Evolutionary conservation across 2,888 invertebrate species (phyloP), one percentile per base, ranked within the genome.

Genomic region (Cabera pusaria): DNA sequence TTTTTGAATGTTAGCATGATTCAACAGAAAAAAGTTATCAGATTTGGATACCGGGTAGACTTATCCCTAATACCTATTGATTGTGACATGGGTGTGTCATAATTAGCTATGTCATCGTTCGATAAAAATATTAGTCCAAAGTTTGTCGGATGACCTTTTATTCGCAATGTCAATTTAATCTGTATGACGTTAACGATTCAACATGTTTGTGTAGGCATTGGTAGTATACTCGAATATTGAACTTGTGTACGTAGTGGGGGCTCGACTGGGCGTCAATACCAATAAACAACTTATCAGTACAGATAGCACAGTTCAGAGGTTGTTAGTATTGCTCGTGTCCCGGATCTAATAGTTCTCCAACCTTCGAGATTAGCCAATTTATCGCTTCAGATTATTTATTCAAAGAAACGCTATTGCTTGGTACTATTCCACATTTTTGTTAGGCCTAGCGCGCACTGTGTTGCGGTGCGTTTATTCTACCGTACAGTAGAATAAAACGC

Each of bases 391-490:
- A 22, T 22, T 16, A 16, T 2, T 12, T 27, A 19, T 44, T 44
- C 24, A 16, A 46, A 38, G 29, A 39, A 38, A 19, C 21, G 21
- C 12, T 47, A 43, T 49, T 33, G 31, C 11, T 39, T 19, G 27
- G 39, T 44, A 46, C 34, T 32, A 44, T 47, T 47, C 47, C 44
- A 47, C 18, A 22, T 23, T 31, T 46, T 38, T 18, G 24, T 33
- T 35, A 38, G 21, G 33, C 33, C 17, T n/a, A n/a, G n/a, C n/a
- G n/a, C n/a, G n/a, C n/a, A n/a, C n/a, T n/a, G n/a, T n/a, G n/a
- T n/a, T n/a, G n/a, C n/a, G n/a, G n/a, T n/a, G n/a, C n/a, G n/a
- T n/a, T n/a, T n/a, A n/a, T n/a, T n/a, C n/a, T n/a, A n/a, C n/a
- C n/a, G n/a, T n/a, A n/a, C n/a, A n/a, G n/a, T n/a, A n/a, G n/a